Evolutionary conservation across 2,888 invertebrate species (phyloP), one percentile per base, ranked within the genome.

Genomic region (Craniophora ligustri): DNA sequence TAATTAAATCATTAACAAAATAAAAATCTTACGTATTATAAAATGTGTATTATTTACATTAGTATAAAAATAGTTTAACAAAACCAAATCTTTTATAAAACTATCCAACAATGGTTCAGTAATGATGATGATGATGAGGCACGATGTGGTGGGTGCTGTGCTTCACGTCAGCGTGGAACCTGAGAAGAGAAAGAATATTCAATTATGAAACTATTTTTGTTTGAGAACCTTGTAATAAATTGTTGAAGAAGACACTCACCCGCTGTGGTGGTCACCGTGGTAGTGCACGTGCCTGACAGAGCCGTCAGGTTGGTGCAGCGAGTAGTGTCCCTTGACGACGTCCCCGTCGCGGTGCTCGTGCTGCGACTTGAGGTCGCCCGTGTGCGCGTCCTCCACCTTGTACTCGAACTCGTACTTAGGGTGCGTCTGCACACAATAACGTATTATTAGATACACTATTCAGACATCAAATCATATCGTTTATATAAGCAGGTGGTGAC

Each of bases 351-450:
- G 85, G 21, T 77, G 74, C 74, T 94, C 94, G 54, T 92, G 91
- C 75, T 93, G 93, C 18, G 85, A 83, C 78, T 94, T 93, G 74
- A 88, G 83, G 78, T 94, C 94, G n/a, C 93, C 92, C 28, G 94
- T 94, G 75, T 94, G 94, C 1, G 85, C 86, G 66, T 94, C 94
- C 59, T 92, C 85, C 10, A 92, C 94, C 19, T 94, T 93, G 76
- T 94, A 94, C 53, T 90, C 86, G 80, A 91, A 94, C 53, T 92
- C 87, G 81, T 94, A 94, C 71, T 91, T 91, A 28, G 94, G 94
- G 75, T 92, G 86, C 19, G 90, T 78, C 85, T 86, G 63, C 8
- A 30, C 30, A 39, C 1, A 1, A 26, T 31, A 10, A 49, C 0
- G 4, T 6, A 4, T 0, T 14, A n/a, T 23, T 5, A 1, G 7